Conservation (phyloP, 2,113 vertebrate species). For the Martes martes region DNA sequence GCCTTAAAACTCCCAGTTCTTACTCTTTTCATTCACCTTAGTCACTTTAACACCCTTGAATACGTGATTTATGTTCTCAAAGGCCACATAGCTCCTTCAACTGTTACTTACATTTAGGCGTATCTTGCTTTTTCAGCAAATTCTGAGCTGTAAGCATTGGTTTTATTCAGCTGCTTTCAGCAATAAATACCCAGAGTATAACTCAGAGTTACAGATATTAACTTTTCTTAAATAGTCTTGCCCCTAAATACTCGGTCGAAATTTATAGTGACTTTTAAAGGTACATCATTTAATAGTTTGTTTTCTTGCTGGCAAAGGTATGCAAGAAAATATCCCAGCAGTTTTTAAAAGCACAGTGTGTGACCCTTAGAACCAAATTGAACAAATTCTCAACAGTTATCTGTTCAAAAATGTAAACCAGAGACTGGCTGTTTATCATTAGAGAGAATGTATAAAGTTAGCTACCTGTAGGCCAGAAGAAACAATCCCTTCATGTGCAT, state of each 20-base stretch:
- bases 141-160: background rate
- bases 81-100: background rate
- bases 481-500: background rate
- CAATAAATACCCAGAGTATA: background rate
- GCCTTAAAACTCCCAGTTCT: background rate
- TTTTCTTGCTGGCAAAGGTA: background rate
- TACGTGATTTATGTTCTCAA: background rate
- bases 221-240: background rate
- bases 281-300: background rate
- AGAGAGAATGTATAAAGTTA: background rate
- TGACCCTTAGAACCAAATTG: slow-evolving; percentile 4
- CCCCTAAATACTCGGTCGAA: background rate
- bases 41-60: background rate
- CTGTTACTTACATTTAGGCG: background rate
- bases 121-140: background rate
- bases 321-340: background rate
- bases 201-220: background rate
- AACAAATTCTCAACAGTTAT: background rate
- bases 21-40: background rate
- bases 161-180: background rate
- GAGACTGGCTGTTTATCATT: background rate
- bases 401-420: slow-evolving; percentile 10
- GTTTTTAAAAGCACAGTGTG: background rate
- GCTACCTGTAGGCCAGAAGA: background rate
- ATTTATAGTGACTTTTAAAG: slow-evolving; percentile 38